Conservation (phyloP, 2,797 vertebrate genomes). For the Notolabrus celidotus region DNA sequence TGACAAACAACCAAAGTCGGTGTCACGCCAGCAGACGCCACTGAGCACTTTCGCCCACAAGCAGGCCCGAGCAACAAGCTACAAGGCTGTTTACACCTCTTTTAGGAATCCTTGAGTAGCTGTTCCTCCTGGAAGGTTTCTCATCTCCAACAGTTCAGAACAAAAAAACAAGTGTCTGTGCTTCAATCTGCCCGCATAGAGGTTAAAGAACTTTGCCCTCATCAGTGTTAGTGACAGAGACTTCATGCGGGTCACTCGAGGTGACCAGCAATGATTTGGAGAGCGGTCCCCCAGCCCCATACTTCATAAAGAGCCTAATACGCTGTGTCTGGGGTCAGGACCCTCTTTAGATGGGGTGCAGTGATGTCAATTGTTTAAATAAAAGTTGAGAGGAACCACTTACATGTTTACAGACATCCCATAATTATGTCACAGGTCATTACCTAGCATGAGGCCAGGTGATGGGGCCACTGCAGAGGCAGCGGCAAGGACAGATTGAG, state of each 20-base stretch:
- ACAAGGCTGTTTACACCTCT: constrained; percentile 49
- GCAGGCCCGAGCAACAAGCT: constrained; percentile 63
- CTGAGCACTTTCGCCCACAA: constrained; percentile 31
- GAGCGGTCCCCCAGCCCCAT: constrained; percentile 81
- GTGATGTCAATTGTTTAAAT: constrained; percentile 90
- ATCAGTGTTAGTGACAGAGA: constrained; percentile 78
- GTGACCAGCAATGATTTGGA: constrained; percentile 80
- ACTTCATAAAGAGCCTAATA: constrained; percentile 90
- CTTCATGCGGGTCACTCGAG: constrained; percentile 73
- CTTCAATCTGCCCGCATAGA: constrained; percentile 60
- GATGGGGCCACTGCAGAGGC: constrained; percentile 57
- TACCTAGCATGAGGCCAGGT: constrained; percentile 72
- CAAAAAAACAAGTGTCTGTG: constrained; percentile 62
- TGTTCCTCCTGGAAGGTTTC: constrained; percentile 49
- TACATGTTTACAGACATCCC: constrained; percentile 83
- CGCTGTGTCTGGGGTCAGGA: constrained; percentile 85
- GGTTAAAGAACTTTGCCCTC: constrained; percentile 83
- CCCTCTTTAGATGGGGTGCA: constrained; percentile 85
- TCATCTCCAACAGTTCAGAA: constrained; percentile 49
- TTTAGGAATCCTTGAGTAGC: constrained; percentile 38
- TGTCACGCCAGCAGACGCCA: constrained; percentile 41
- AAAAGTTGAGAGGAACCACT: constrained; percentile 88
- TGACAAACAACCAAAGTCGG: constrained; percentile 74
- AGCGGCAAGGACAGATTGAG: constrained; percentile 57
- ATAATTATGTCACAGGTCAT: constrained; percentile 85